phyloP scores from a whole-genome alignment of 2,888 invertebrate species.

The Epiblema foenella region DNA sequence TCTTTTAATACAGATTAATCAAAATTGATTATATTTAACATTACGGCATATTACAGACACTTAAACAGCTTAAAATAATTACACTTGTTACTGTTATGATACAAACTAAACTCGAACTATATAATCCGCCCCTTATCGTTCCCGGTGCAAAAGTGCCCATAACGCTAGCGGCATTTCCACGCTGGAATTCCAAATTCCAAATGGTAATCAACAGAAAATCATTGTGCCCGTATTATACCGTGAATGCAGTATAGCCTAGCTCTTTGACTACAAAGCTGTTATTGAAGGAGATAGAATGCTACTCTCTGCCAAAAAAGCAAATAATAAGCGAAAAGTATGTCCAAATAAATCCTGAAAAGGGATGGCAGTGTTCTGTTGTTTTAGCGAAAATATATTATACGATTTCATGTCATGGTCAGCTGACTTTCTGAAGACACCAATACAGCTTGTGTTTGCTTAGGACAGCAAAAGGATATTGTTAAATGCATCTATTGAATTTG shows the following conservation, averaged over 20 bases:
- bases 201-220: background rate
- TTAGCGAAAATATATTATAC: constrained; percentile 17
- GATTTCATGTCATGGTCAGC: background rate
- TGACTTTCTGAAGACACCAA: background rate
- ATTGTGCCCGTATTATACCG: background rate
- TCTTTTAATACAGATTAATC: no score
- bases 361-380: constrained; percentile 33
- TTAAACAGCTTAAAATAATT: no score
- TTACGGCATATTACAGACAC: no score
- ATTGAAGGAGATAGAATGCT: constrained; percentile 38
- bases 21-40: no score
- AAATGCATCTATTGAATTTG: constrained; percentile 5
- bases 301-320: constrained; percentile 42
- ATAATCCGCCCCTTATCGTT: no score
- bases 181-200: no score
- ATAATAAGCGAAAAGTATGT: constrained; percentile 42
- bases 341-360: constrained; percentile 40
- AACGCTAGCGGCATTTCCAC: no score
- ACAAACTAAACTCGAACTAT: no score
- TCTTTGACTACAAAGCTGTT: constrained; percentile 31
- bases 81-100: no score
- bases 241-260: background rate
- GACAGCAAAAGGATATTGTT: background rate
- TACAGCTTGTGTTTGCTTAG: constrained; percentile 9
- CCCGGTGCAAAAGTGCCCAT: no score